Evolutionary conservation across 2,888 invertebrate species (phyloP).

Genomic region (Cartodere bifasciata): DNA sequence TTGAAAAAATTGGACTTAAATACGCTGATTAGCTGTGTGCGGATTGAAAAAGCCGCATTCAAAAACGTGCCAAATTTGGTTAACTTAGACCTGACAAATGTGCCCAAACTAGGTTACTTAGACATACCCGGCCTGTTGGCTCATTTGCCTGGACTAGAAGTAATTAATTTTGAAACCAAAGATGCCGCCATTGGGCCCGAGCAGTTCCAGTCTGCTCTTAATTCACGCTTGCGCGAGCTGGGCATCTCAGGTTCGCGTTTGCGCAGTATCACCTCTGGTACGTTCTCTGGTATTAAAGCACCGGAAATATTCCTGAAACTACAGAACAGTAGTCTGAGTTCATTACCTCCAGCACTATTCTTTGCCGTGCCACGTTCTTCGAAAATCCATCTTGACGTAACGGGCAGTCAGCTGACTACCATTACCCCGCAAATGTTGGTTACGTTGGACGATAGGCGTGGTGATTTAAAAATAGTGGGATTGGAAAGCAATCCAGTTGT

Average conservation of each 20-base stretch:
- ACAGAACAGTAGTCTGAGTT: conserved; percentile 66
- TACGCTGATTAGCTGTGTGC: conserved; percentile 53
- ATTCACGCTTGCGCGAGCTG: conserved; percentile 63
- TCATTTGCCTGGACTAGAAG: conserved; percentile 58
- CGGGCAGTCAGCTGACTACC: conserved; percentile 63
- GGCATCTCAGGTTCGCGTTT: conserved; percentile 64
- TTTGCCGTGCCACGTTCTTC: conserved; percentile 83
- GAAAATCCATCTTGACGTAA: conserved; percentile 62
- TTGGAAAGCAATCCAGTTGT: conserved; percentile 67
- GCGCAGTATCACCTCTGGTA: conserved; percentile 67
- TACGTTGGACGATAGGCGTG: conserved; percentile 69
- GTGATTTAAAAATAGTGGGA: conserved; percentile 60
- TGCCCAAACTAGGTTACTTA: conserved; percentile 69
- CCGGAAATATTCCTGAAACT: conserved; percentile 59
- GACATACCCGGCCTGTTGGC: conserved; percentile 79
- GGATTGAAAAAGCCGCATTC: conserved; percentile 75
- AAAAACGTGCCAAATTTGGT: conserved; percentile 57
- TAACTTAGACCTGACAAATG: conserved; percentile 57
- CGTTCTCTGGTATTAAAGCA: conserved; percentile 69
- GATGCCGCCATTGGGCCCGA: conserved; percentile 70
- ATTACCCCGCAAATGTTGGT: conserved; percentile 66
- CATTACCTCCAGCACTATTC: conserved; percentile 68
- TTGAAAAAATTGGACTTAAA: conserved; percentile 46
- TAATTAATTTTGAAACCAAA: conserved; percentile 74
- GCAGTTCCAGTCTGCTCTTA: conserved; percentile 64